Conservation (phyloP, 2,113 vertebrate genomes). For the Dipodomys ordii region DNA sequence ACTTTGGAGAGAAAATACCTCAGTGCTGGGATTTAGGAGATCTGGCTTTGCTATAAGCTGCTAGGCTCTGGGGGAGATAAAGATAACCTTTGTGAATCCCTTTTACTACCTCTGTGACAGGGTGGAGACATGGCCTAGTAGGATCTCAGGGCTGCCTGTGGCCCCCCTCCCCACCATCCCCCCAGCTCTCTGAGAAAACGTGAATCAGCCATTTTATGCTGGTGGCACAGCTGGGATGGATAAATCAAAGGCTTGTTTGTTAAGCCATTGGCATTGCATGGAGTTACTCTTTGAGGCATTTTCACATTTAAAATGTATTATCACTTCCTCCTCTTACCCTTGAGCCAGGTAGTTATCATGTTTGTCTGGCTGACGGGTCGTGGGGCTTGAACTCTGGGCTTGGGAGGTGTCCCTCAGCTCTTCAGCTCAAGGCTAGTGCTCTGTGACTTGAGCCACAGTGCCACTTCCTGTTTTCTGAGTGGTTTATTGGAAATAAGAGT, state of each 20-base stretch:
- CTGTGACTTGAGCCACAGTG: too few relatives aligned
- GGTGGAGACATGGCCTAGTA: neutral
- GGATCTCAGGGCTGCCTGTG: neutral
- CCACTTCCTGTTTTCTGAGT: too few relatives aligned
- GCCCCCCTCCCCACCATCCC: neutral
- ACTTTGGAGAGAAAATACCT: neutral
- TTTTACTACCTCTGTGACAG: neutral
- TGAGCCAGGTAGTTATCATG: neutral
- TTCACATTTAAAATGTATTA: constrained; percentile 37
- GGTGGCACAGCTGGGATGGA: constrained; percentile 37
- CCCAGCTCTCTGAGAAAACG: neutral
- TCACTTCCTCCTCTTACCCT: neutral
- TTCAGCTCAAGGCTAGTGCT: too few relatives aligned
- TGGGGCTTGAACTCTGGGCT: too few relatives aligned
- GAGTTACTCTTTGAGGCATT: constrained; percentile 9
- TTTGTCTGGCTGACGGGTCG: neutral
- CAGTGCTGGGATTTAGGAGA: neutral
- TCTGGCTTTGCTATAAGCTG: neutral
- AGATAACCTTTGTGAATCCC: neutral
- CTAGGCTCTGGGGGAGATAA: neutral
- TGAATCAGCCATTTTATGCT: constrained; percentile 59
- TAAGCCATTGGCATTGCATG: neutral
- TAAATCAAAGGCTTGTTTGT: constrained; percentile 73
- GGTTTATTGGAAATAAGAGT: too few relatives aligned
- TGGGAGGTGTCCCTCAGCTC: too few relatives aligned